These are phyloP conservation scores for Pollicipes pollicipes DNA, from an alignment of 1,140 invertebrate genomes.

Conservation along the genomic window DNA sequence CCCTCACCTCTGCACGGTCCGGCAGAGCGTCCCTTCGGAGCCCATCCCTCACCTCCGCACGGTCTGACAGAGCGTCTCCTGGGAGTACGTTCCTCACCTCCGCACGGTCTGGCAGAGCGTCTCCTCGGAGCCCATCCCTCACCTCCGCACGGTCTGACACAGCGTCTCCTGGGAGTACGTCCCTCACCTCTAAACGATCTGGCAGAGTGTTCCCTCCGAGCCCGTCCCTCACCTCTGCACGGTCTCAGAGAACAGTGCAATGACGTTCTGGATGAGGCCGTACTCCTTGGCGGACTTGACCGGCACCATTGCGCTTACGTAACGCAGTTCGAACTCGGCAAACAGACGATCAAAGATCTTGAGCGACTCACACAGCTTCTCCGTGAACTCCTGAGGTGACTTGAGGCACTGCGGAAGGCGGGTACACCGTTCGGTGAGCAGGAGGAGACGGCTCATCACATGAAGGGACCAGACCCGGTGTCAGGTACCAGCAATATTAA, in stretches of 20 bases:
- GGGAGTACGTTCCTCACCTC: too few species aligned
- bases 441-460: not conserved
- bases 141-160: too few species aligned
- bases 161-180: too few species aligned
- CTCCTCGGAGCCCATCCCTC: too few species aligned
- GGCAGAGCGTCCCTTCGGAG: too few species aligned
- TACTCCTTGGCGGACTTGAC: conserved; percentile 93
- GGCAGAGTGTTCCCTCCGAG: not conserved
- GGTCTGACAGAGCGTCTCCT: too few species aligned
- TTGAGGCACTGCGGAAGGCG: conserved; percentile 33
- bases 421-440: not conserved
- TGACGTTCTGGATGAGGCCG: conserved; percentile 86
- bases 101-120: too few species aligned
- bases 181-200: not conserved
- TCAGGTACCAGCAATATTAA: not conserved
- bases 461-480: not conserved
- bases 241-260: conserved; percentile 93
- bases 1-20: too few species aligned
- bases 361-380: conserved; percentile 68
- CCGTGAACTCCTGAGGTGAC: conserved; percentile 37
- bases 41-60: too few species aligned
- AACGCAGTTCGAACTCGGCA: conserved; percentile 92
- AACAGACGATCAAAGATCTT: conserved; percentile 89
- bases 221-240: conserved; percentile 33
- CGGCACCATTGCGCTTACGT: conserved; percentile 97